Conservation (phyloP, 2,888 invertebrate species). For the Drosophila lutescens region DNA sequence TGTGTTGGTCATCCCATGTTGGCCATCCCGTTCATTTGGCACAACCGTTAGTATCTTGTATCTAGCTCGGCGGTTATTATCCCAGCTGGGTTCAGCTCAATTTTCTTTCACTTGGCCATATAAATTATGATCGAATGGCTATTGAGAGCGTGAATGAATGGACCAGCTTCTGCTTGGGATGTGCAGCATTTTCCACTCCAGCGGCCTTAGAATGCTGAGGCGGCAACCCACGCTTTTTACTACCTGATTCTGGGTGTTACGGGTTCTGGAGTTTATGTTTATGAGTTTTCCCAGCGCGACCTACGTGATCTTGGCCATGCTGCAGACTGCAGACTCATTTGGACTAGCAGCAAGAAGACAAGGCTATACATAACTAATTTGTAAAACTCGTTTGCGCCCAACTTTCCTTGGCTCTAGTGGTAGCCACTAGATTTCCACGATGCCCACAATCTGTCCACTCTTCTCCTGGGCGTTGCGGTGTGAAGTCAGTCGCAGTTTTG, state of each 20-base stretch:
- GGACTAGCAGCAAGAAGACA: background rate
- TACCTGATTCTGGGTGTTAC: conserved; percentile 7
- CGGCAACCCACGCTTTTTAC: conserved; percentile 19
- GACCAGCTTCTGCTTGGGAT: conserved; percentile 22
- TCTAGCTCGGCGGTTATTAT: conserved; percentile 36
- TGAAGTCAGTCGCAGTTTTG: conserved; percentile 49
- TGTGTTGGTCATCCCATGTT: conserved; percentile 66
- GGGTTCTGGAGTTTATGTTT: conserved; percentile 8
- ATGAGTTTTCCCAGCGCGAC: conserved; percentile 30
- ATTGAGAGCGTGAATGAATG: conserved; percentile 50
- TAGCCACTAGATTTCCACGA: conserved; percentile 27
- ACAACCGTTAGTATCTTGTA: conserved; percentile 57
- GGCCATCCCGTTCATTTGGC: conserved; percentile 57
- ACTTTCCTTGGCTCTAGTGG: conserved; percentile 22
- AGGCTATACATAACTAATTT: conserved; percentile 44
- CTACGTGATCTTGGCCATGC: conserved; percentile 55
- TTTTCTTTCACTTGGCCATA: conserved; percentile 58
- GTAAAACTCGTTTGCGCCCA: conserved; percentile 61
- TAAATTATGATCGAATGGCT: conserved; percentile 70
- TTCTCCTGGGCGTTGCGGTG: conserved; percentile 44
- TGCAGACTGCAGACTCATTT: conserved; percentile 23
- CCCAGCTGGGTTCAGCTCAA: conserved; percentile 59
- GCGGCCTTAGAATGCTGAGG: conserved; percentile 23
- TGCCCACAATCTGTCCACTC: conserved; percentile 45
- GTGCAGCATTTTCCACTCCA: conserved; percentile 33